phyloP scores from a whole-genome alignment of 2,888 invertebrate genomes.

The Erynnis tages region DNA sequence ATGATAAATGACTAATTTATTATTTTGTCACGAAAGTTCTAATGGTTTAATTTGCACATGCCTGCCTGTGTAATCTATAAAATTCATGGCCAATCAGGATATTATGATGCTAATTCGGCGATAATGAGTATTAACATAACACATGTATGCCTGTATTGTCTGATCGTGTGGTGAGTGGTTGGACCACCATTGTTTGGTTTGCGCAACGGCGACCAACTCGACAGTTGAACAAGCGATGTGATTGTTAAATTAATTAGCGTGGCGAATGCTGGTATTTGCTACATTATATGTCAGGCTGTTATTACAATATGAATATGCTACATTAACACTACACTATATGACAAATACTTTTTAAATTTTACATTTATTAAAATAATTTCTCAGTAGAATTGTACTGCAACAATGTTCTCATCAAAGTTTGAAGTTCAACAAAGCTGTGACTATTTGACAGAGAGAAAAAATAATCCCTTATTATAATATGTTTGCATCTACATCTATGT shows the following conservation, averaged over 20 bases:
- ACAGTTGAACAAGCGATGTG: slow-evolving; percentile 33
- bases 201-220: slow-evolving; percentile 31
- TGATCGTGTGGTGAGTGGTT: slow-evolving; percentile 4
- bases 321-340: background rate
- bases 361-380: too few species aligned
- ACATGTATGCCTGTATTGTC: slow-evolving; percentile 9
- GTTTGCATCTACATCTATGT: too few species aligned
- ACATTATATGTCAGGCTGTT: slow-evolving; percentile 7
- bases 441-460: too few species aligned
- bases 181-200: slow-evolving; percentile 21
- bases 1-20: background rate
- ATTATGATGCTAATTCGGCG: slow-evolving; percentile 16
- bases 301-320: background rate
- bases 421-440: too few species aligned
- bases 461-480: too few species aligned
- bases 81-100: slow-evolving; percentile 16
- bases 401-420: too few species aligned
- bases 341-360: too few species aligned
- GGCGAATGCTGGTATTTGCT: slow-evolving; percentile 5
- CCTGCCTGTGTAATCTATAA: slow-evolving; percentile 5
- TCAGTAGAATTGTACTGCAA: too few species aligned
- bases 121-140: slow-evolving; percentile 17
- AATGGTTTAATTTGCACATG: background rate
- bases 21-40: background rate
- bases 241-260: slow-evolving; percentile 23